phyloP scores from a whole-genome alignment of 2,888 invertebrate species.

The Gerris lacustris region DNA sequence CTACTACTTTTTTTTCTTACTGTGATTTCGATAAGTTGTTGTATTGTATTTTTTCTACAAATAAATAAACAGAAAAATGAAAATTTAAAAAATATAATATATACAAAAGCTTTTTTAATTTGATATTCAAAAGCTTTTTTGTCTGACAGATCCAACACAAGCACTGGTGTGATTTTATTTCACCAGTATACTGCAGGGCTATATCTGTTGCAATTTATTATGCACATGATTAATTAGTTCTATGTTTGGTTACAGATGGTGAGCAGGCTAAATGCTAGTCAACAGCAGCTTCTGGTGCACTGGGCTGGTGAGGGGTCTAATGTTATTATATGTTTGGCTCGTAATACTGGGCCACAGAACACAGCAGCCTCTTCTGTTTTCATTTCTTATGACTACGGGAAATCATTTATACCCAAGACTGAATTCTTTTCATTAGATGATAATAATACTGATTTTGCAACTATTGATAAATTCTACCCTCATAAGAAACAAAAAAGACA shows the following conservation, averaged over 20 bases:
- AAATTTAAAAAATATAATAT: too few species aligned
- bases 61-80: too few species aligned
- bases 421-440: constrained; percentile 49
- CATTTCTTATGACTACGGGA: constrained; percentile 78
- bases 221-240: too few species aligned
- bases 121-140: too few species aligned
- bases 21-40: too few species aligned
- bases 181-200: too few species aligned
- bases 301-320: constrained; percentile 75
- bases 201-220: too few species aligned
- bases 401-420: constrained; percentile 62
- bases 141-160: too few species aligned
- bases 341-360: constrained; percentile 49
- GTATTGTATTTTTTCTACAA: too few species aligned
- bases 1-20: too few species aligned
- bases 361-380: constrained; percentile 58
- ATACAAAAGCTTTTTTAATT: too few species aligned
- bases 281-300: constrained; percentile 80
- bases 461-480: constrained; percentile 71
- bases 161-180: too few species aligned
- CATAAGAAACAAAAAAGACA: constrained; percentile 66
- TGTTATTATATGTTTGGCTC: constrained; percentile 73
- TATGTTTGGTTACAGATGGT: constrained; percentile 44
- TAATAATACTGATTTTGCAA: constrained; percentile 44
- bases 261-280: constrained; percentile 66